Percentiles rank a stretch among this genome's conserved stretches.
These are phyloP conservation scores for Pteria penguin DNA, from an alignment of 2,888 invertebrate species.

Conservation along the genomic window DNA sequence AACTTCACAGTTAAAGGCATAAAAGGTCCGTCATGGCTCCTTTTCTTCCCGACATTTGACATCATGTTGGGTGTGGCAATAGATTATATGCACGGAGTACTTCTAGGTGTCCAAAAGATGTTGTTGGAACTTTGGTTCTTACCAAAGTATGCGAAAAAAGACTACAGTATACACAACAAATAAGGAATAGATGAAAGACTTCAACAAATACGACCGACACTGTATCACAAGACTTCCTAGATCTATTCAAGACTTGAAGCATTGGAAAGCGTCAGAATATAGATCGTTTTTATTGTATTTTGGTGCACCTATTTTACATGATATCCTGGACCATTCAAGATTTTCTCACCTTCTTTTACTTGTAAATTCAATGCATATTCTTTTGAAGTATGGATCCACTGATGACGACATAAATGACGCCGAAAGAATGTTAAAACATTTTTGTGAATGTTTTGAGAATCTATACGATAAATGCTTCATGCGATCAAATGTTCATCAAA, in stretches of 20 bases:
- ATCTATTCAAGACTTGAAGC: conserved; percentile 38
- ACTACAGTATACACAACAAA: not conserved
- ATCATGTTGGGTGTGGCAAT: conserved; percentile 26
- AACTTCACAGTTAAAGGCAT: conserved; percentile 7
- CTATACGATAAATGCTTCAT: conserved; percentile 39
- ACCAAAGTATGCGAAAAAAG: not conserved
- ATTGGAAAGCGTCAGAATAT: conserved; percentile 51
- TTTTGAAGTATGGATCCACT: conserved; percentile 25
- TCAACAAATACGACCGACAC: not conserved
- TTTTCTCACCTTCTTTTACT: conserved; percentile 35
- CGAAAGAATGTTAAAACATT: conserved; percentile 25
- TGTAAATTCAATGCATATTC: conserved; percentile 34
- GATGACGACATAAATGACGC: conserved; percentile 19
- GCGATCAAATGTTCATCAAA: conserved; percentile 41
- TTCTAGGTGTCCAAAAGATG: too few relatives aligned
- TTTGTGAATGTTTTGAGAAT: conserved; percentile 32
- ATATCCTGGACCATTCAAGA: conserved; percentile 16
- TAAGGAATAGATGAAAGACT: conserved; percentile 8
- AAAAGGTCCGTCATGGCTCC: conserved; percentile 33
- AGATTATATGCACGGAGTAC: conserved; percentile 43
- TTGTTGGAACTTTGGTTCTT: conserved; percentile 35
- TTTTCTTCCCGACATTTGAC: conserved; percentile 10
- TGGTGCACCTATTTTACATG: conserved; percentile 35
- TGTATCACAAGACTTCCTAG: conserved; percentile 43
- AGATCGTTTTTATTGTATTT: conserved; percentile 47